These are phyloP conservation scores for Lacanobia oleracea DNA, from an alignment of 2,888 invertebrate species.

Conservation along the genomic window DNA sequence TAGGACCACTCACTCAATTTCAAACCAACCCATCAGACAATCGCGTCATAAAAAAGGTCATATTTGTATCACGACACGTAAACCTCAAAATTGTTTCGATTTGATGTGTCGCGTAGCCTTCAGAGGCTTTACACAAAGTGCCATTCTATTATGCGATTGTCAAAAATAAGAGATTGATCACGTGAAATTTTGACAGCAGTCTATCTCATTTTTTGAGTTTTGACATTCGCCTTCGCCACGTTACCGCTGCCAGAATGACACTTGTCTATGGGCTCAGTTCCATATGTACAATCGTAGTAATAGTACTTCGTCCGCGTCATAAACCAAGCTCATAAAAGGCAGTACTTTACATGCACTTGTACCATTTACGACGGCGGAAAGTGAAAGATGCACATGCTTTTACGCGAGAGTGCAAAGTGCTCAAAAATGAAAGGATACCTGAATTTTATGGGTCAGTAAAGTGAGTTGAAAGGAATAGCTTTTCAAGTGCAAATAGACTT, in stretches of 20 bases:
- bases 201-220: too few species aligned
- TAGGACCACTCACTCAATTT: slow-evolving; percentile 37
- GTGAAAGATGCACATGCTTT: slow-evolving; percentile 72
- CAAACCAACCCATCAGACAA: slow-evolving; percentile 27
- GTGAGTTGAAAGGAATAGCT: slow-evolving; percentile 27
- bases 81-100: slow-evolving; percentile 27
- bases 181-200: too few species aligned
- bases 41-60: slow-evolving; percentile 42
- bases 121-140: neutral
- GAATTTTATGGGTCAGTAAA: slow-evolving; percentile 63
- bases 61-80: slow-evolving; percentile 44
- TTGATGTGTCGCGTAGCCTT: slow-evolving; percentile 45
- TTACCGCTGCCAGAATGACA: too few species aligned
- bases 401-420: slow-evolving; percentile 53
- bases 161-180: too few species aligned
- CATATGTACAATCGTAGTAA: slow-evolving; percentile 44
- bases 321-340: slow-evolving; percentile 59
- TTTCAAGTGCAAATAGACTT: slow-evolving; percentile 21
- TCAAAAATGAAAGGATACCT: slow-evolving; percentile 51
- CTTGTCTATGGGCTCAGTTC: neutral
- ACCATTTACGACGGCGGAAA: slow-evolving; percentile 67
- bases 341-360: slow-evolving; percentile 43
- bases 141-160: too few species aligned
- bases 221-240: too few species aligned
- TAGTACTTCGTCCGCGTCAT: slow-evolving; percentile 27